Base-by-base conservation (phyloP, 2,888 invertebrate genomes). In the Graphium colonna region DNA sequence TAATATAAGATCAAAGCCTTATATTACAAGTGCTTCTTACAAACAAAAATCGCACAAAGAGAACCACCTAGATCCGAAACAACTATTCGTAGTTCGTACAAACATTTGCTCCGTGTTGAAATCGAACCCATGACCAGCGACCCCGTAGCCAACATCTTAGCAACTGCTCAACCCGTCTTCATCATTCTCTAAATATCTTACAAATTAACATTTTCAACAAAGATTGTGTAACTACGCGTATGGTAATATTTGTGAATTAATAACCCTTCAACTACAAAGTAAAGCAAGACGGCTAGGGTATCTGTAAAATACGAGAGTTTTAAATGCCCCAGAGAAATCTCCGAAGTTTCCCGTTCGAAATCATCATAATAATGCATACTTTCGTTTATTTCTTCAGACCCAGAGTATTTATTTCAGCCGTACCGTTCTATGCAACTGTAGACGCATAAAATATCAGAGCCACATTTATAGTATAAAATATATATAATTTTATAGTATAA, bases 341-440 rank as follows among this genome's bases (percentile, higher is more conserved):
- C 73, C 47, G 64, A 58, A 56, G 68, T 62, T 75, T 72, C 63
- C 64, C 63, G 67, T 82, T 69, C 69, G 58, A 72, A 78, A 75
- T 79, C 77, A 86, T 85, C 82, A 84, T 78, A 83, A 84, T 85
- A 87, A 86, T 86, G 86, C 83, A 84, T 85, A 83, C 84, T 84
- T 84, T 84, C 78, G 77, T 86, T 86, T 86, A 85, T 86, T 82
- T 82, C 77, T 80, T 79, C 74, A 75, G 78, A 75, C 77, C 75
- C 71, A 67, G 74, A 75, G 70, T 82, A 86, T 84, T 85, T 86
- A 84, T 85, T 84, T 82, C 65, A 71, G 75, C 75, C 76, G 73
- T 75, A 75, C 73, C 68, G 73, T 73, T 64, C 73, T 67, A 69
- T 74, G 72, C 71, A 67, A 63, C 61, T 66, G 65, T 65, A 80